Conservation (phyloP, 2,888 invertebrate genomes). For the Odontomyia ornata region DNA sequence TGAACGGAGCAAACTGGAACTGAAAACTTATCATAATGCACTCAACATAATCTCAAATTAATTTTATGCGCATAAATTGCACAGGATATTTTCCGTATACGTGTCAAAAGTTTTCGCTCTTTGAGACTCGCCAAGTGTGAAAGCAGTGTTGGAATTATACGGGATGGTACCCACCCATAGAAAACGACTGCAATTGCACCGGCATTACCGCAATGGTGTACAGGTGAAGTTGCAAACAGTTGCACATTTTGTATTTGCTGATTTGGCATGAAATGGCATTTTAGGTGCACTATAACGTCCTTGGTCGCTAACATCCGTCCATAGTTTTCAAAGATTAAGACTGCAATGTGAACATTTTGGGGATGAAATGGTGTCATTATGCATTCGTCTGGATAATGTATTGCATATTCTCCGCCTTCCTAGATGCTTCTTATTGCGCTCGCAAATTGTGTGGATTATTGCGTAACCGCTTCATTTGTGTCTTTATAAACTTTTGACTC, state of each 20-base stretch:
- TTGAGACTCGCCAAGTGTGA: neutral
- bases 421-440: neutral
- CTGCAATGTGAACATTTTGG: neutral
- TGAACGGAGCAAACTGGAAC: constrained; percentile 9
- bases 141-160: neutral
- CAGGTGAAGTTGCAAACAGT: neutral
- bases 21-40: constrained; percentile 34
- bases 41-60: constrained; percentile 29
- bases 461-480: no score
- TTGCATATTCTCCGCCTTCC: neutral
- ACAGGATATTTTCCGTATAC: constrained; percentile 21
- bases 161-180: neutral
- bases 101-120: constrained; percentile 30
- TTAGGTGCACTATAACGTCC: neutral
- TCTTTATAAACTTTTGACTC: no score
- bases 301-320: neutral
- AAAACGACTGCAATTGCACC: neutral
- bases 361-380: neutral
- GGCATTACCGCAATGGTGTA: neutral
- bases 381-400: neutral
- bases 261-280: constrained; percentile 25
- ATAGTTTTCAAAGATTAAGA: neutral
- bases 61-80: constrained; percentile 33
- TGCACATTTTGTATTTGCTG: constrained; percentile 28
- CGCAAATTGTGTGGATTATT: no score